Evolutionary conservation across 2,113 vertebrate species (phyloP).

Genomic region (Salminus brasiliensis): DNA sequence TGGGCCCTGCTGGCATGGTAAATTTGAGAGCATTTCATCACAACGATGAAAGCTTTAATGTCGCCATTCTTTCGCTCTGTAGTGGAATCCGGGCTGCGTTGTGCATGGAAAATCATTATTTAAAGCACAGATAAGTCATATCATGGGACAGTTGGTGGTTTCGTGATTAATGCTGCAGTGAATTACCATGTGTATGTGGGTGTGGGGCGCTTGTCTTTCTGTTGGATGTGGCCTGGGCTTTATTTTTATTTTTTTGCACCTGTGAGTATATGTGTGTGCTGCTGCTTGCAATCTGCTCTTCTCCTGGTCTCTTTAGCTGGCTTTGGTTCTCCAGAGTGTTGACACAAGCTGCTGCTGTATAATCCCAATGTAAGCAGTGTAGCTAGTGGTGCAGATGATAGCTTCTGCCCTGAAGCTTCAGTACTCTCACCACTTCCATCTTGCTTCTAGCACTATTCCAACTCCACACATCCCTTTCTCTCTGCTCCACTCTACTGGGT

Average conservation of each 20-base stretch:
- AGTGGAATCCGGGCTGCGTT: slow-evolving; percentile 7
- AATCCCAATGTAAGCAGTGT: slow-evolving; percentile 35
- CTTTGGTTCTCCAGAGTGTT: slow-evolving; percentile 16
- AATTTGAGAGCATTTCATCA: slow-evolving; percentile 49
- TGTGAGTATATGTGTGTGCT: not conserved
- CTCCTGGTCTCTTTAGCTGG: not conserved
- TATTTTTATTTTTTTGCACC: not conserved
- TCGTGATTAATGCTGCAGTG: slow-evolving; percentile 49
- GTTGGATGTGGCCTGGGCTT: slow-evolving; percentile 12
- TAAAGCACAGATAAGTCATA: slow-evolving; percentile 48
- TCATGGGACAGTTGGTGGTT: slow-evolving; percentile 45
- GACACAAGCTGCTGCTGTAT: slow-evolving; percentile 9
- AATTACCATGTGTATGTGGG: slow-evolving; percentile 4
- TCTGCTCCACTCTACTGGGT: not conserved
- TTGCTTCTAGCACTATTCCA: not conserved
- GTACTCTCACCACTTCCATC: not conserved
- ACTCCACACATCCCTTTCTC: not conserved
- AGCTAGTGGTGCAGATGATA: not conserved
- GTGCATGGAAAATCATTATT: slow-evolving; percentile 38
- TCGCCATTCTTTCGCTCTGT: slow-evolving; percentile 18
- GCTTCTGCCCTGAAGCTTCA: slow-evolving; percentile 9
- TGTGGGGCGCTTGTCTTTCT: slow-evolving; percentile 29
- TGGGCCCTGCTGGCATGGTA: slow-evolving; percentile 33
- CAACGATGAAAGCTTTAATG: slow-evolving; percentile 44
- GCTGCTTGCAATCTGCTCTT: not conserved